Base-by-base conservation (phyloP, 2,113 vertebrate genomes). In the Entomyzon cyanotis region DNA sequence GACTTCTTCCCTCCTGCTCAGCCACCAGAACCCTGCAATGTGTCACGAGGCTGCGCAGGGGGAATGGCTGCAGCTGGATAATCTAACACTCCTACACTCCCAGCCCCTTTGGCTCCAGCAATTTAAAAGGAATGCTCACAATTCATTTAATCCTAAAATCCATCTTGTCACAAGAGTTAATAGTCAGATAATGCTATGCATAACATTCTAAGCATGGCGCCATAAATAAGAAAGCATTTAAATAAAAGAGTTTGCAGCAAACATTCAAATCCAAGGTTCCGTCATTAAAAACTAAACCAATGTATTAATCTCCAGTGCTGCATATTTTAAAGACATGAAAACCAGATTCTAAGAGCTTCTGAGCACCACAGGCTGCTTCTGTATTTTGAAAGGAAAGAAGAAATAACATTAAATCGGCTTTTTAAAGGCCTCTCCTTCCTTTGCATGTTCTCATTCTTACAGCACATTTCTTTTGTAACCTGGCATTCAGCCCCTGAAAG, bases 101-200 rank as follows among this genome's bases (percentile, higher is more conserved):
- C 46, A 92, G 68, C 83, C 76, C 37, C 64, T 81, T 55, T 59
- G 70, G 86, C 73, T 87, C 73, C 67, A 94, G 90, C 65, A 73
- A 41, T 84, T 90, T 75, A 62, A 71, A 94, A 86, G 58, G 86
- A 93, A 94, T 62, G 77, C 69, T 60, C 28, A 73, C 64, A 60
- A 84, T 86, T 75, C 89, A 71, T 89, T 93, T 92, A 90, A 86
- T 93, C 76, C 86, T 56, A 52, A 93, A 93, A 92, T 84, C 60
- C 69, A 58, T 87, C 88, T 84, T 76, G 30, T 59, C 60, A 68
- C 73, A 84, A 50, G n/a, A 93, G 65, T 89, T 87, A 89, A 82
- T 33, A 93, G 56, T 46, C 65, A 67, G 76, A 81, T 95, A 90
- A 90, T 78, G 73, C 56, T 87, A 42, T n/a, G 60, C 70, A 55